Percentiles rank a stretch among this genome's conserved stretches.
Conservation (phyloP, 92 coral and sea anemone species). For the Hydrozoanthus gracilis region DNA sequence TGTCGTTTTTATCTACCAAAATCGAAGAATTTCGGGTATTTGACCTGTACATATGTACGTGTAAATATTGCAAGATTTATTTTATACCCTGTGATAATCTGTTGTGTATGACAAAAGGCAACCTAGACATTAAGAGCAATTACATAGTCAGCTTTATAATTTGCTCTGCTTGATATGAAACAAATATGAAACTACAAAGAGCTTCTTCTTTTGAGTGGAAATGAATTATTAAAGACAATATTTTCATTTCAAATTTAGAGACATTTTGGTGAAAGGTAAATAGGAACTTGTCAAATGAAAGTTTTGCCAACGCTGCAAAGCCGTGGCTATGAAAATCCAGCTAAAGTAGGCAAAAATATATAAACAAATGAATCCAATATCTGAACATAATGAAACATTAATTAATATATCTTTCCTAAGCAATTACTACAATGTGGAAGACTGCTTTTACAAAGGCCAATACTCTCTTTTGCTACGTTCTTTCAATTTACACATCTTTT, state of each 20-base stretch:
- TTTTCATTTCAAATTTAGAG: slow-evolving; percentile 42
- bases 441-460: slow-evolving; percentile 80
- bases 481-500: slow-evolving; percentile 93
- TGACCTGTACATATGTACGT: slow-evolving; percentile 41
- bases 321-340: not conserved
- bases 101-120: slow-evolving; percentile 77
- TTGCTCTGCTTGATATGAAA: slow-evolving; percentile 82
- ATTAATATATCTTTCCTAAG: slow-evolving; percentile 95
- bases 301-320: not conserved
- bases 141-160: slow-evolving; percentile 83
- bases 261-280: slow-evolving; percentile 29
- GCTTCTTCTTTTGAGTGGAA: slow-evolving; percentile 45
- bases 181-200: slow-evolving; percentile 80
- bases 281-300: slow-evolving; percentile 30
- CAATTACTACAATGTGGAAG: slow-evolving; percentile 87
- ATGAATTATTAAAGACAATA: slow-evolving; percentile 48
- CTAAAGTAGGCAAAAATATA: slow-evolving; percentile 10
- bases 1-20: slow-evolving; percentile 89
- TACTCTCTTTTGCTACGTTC: slow-evolving; percentile 72
- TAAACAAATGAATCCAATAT: slow-evolving; percentile 76
- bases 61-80: slow-evolving; percentile 77
- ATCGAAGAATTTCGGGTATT: slow-evolving; percentile 76
- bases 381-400: slow-evolving; percentile 87
- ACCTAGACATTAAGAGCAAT: slow-evolving; percentile 77
- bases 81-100: slow-evolving; percentile 79